A percentile compares a stretch with the other conserved stretches of the same genome.
phyloP scores from a whole-genome alignment of 2,888 invertebrate genomes.

The Colostygia pectinataria region DNA sequence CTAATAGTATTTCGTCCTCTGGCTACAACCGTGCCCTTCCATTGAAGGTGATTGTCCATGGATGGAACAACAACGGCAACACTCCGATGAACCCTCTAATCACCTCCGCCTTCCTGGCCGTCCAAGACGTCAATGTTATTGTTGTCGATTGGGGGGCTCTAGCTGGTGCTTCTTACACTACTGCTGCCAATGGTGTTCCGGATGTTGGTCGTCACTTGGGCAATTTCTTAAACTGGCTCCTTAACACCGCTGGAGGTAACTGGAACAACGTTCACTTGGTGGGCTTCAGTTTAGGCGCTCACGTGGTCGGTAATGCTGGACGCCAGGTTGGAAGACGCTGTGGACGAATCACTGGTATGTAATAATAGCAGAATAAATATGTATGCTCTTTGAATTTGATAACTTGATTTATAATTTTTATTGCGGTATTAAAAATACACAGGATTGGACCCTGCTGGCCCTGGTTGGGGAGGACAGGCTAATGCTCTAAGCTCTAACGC shows the following conservation, averaged over 20 bases:
- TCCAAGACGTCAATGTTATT: slow-evolving; percentile 63
- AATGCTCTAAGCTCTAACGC: slow-evolving; percentile 44
- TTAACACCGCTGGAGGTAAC: slow-evolving; percentile 59
- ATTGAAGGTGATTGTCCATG: slow-evolving; percentile 59
- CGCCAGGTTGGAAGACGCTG: slow-evolving; percentile 44
- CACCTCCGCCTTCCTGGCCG: slow-evolving; percentile 55
- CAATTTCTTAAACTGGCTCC: slow-evolving; percentile 65
- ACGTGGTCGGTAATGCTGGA: slow-evolving; percentile 66
- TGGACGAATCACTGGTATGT: slow-evolving; percentile 57
- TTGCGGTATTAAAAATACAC: no score
- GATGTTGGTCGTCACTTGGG: slow-evolving; percentile 62
- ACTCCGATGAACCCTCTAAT: slow-evolving; percentile 51
- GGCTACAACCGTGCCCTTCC: slow-evolving; percentile 50
- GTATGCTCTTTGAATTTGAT: no score
- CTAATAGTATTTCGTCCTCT: slow-evolving; percentile 49
- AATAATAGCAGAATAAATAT: background rate
- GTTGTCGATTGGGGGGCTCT: slow-evolving; percentile 66
- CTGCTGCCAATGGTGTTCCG: slow-evolving; percentile 58
- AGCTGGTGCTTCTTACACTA: slow-evolving; percentile 48
- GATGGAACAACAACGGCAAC: slow-evolving; percentile 61
- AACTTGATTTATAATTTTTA: no score
- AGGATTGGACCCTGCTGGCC: slow-evolving; percentile 66
- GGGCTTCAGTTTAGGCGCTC: slow-evolving; percentile 76
- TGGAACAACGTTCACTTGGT: slow-evolving; percentile 68
- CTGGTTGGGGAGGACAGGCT: slow-evolving; percentile 47